Percentiles rank a stretch among this genome's conserved stretches.
These are phyloP conservation scores for Volucella zonaria DNA, from an alignment of 2,888 invertebrate genomes.

Conservation along the genomic window DNA sequence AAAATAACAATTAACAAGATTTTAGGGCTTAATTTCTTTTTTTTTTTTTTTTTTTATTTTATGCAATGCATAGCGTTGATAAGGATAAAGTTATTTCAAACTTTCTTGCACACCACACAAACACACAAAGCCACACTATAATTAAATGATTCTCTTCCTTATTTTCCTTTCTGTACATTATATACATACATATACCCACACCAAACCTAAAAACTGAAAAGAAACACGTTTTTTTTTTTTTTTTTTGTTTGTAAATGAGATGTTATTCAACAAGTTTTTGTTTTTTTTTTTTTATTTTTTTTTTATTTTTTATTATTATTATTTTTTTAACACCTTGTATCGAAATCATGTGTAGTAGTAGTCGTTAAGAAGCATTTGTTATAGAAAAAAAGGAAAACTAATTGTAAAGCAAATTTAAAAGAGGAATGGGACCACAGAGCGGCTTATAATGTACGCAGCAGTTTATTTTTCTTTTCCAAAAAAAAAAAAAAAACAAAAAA, in stretches of 20 bases:
- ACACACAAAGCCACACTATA: slow-evolving; percentile 40
- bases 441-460: no score
- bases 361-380: no score
- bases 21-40: slow-evolving; percentile 56
- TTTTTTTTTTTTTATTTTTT: no score
- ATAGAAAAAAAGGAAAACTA: no score
- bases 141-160: slow-evolving; percentile 28
- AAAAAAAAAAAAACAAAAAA: no score
- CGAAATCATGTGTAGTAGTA: no score
- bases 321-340: no score
- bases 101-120: slow-evolving; percentile 40
- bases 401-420: no score
- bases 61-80: slow-evolving; percentile 63
- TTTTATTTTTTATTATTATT: no score
- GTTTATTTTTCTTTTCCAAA: no score
- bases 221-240: slow-evolving; percentile 6
- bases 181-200: slow-evolving; percentile 11
- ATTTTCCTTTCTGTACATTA: slow-evolving; percentile 45
- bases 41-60: background rate
- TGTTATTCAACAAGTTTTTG: background rate
- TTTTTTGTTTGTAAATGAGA: slow-evolving; percentile 16
- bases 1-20: slow-evolving; percentile 40
- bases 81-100: slow-evolving; percentile 11
- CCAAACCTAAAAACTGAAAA: slow-evolving; percentile 14
- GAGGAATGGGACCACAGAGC: no score